Evolutionary conservation across 2,113 vertebrate genomes (phyloP).

Genomic region (Chelonoidis abingdonii): DNA sequence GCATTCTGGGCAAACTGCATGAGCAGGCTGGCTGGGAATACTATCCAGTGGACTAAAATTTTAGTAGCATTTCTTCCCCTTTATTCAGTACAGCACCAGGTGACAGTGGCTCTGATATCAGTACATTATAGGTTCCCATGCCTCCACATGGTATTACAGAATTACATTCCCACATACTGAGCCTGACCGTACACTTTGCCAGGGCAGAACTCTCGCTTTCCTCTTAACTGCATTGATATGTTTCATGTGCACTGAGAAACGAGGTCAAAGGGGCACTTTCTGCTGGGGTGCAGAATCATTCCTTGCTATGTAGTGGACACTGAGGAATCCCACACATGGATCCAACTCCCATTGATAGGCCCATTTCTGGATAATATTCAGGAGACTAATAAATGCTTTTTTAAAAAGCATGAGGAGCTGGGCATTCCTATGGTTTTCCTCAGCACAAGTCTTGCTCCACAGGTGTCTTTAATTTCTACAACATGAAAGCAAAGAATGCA

Average conservation of each 20-base stretch:
- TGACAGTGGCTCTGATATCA: no score
- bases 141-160: rapidly evolving
- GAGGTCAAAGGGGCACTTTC: not conserved
- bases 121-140: not conserved
- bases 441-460: rapidly evolving
- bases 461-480: rapidly evolving
- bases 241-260: not conserved
- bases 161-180: rapidly evolving
- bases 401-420: rapidly evolving
- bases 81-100: not conserved
- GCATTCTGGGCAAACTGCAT: not conserved
- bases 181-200: not conserved
- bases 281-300: not conserved
- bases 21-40: not conserved
- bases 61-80: not conserved
- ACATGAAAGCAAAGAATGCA: rapidly evolving
- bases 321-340: not conserved
- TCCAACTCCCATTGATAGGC: not conserved
- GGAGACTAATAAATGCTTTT: not conserved
- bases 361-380: not conserved
- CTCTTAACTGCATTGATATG: not conserved
- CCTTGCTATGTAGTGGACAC: not conserved
- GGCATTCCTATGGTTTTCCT: not conserved
- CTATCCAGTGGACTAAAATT: not conserved
- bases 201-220: not conserved